phyloP scores from a whole-genome alignment of 2,797 vertebrate species.

The Coregonus suidteri region DNA sequence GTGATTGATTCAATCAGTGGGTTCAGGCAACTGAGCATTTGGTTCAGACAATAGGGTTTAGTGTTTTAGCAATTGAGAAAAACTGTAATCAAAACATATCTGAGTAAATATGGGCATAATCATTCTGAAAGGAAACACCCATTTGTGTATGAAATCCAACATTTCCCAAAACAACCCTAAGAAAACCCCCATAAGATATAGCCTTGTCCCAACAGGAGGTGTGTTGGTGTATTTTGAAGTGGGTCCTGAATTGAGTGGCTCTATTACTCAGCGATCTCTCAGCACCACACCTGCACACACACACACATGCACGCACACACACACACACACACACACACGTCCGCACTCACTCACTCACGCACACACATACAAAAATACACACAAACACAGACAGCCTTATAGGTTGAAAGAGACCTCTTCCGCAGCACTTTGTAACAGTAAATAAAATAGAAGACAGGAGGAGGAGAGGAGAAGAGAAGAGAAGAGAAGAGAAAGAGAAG shows the following conservation, averaged over 20 bases:
- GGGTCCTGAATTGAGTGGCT: constrained; percentile 39
- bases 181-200: constrained; percentile 7
- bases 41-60: too few species aligned
- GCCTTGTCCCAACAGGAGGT: background rate
- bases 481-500: too few species aligned
- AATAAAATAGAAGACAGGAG: background rate
- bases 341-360: too few species aligned
- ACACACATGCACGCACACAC: background rate
- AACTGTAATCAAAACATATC: background rate
- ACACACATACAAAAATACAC: too few species aligned
- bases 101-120: background rate
- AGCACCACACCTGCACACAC: constrained; percentile 25
- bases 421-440: background rate
- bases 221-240: constrained; percentile 5
- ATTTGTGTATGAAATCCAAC: background rate
- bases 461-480: too few species aligned
- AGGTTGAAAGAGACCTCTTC: background rate
- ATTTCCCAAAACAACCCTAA: background rate
- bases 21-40: too few species aligned
- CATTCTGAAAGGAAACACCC: background rate
- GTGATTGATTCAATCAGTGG: too few species aligned
- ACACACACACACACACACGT: background rate
- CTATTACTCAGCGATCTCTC: constrained; percentile 27
- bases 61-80: too few species aligned
- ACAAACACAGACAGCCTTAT: background rate